Percentiles rank a stretch among this genome's conserved stretches.
phyloP scores from a whole-genome alignment of 2,888 invertebrate species.

The Microplitis manilae region DNA sequence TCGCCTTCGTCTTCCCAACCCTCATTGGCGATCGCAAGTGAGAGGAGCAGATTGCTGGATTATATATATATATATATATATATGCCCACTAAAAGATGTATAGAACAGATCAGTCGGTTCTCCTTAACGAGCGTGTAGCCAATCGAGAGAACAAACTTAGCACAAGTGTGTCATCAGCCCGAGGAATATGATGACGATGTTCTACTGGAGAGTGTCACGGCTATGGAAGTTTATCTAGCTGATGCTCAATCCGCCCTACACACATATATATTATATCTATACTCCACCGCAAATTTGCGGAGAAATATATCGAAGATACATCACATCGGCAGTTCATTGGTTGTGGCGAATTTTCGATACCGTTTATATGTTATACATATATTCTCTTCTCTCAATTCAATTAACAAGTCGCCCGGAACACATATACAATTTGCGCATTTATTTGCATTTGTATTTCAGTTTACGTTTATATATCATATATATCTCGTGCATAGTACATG shows the following conservation, averaged over 20 bases:
- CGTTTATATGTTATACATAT: background rate
- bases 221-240: conserved; percentile 44
- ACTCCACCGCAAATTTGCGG: conserved; percentile 9
- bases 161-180: conserved; percentile 1
- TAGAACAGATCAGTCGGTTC: conserved; percentile 14
- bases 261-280: background rate
- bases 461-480: too few species aligned
- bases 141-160: conserved; percentile 1
- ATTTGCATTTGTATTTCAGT: too few species aligned
- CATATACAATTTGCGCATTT: too few species aligned
- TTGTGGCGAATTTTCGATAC: background rate
- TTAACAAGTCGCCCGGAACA: too few species aligned
- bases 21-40: conserved; percentile 11
- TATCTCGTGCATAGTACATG: too few species aligned
- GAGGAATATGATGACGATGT: conserved; percentile 2
- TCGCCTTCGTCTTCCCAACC: too few species aligned
- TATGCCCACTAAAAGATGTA: conserved; percentile 9
- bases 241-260: conserved; percentile 10
- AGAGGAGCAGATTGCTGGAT: background rate
- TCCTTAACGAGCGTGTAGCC: background rate
- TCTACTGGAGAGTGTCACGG: conserved; percentile 6
- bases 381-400: too few species aligned
- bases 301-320: background rate
- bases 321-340: background rate
- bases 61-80: conserved; percentile 7